Base-by-base conservation (phyloP, 2,888 invertebrate genomes). In the Ischnura elegans region DNA sequence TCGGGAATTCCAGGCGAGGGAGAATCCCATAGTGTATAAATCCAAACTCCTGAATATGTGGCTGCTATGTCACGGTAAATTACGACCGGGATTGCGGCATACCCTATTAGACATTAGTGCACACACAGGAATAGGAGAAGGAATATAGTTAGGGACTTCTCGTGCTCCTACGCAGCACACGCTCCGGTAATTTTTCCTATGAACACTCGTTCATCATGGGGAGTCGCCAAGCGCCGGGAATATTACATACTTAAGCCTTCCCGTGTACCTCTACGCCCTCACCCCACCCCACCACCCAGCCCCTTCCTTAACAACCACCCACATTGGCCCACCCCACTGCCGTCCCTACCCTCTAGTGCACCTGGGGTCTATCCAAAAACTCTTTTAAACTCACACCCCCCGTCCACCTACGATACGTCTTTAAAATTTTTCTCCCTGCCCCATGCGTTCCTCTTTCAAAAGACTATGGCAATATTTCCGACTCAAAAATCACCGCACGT, bases 231-330 rank as follows among this genome's bases (percentile, higher is more conserved):
- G 55, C 51, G n/a, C 6, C 55, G 66, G 90, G 90, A 90, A 90
- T 90, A 90, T 90, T 90, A 90, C 90, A 45, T n/a, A 90, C 90
- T 90, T 90, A 90, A 61, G 61, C 43, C 90, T 55, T 87, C 25
- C 51, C 87, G 36, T 61, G 43, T 43, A 13, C 61, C 90, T 61
- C 43, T n/a, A 10, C 25, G 45, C 45, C 43, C 90, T 43, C 61
- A 90, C n/a, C 45, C 19, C 43, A 51, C 90, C 42, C 87, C 55
- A 55, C 61, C 43, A 61, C 36, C 86, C 45, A 3, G 8, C 29
- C 10, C 76, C 13, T 36, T 29, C 76, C 76, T 16, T 36, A 76
- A 76, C 76, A 76, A 36, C 76, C 76, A 6, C 36, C 36, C 76
- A 36, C 76, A 29, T 36, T 36, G 76, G 36, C 76, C 76, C 76